Evolutionary conservation across 2,113 vertebrate species (phyloP), one percentile per base, ranked within the genome.

Genomic region (Neolamprologus kungweensis): DNA sequence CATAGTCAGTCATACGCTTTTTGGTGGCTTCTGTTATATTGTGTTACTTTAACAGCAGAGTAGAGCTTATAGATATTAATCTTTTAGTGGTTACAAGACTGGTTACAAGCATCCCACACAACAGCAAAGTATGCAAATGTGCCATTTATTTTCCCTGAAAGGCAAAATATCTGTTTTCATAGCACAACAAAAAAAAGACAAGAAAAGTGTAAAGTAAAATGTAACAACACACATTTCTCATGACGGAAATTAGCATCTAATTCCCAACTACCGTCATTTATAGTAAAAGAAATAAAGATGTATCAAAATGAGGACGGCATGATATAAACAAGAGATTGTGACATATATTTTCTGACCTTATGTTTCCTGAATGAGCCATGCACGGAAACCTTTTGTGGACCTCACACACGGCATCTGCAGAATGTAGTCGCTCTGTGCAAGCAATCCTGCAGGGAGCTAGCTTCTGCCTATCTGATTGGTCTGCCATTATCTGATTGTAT

Each of bases 401-500:
- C 45, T 78, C 45, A 78, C 71, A 50, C 26, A 51, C 3, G 2
- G 31, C 58, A 47, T 63, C 51, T 80, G 75, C 68, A 80, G 40
- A 80, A 28, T 33, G 54, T 6, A 79, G 78, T 78, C 51, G 4
- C 7, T 17, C 73, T 42, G 81, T 35, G 60, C 80, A 57, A 53
- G 88, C 16, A 5, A 37, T 58, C 47, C 83, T 89, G 75, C 88
- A 84, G 82, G 50, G 37, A 78, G 50, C 21, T 7, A 80, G 50
- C 54, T 50, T 51, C 58, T 14, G 12, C 40, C 55, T n/a, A 47
- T 63, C 26, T 84, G 81, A 89, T 85, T 84, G 85, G 60, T 65
- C 37, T 68, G 63, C 78, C 37, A 7, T 85, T 91, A 90, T 91
- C 89, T 91, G 89, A 84, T 92, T 80, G 37, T 73, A 90, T 85